phyloP scores from a whole-genome alignment of 2,888 invertebrate genomes.

The Nephrotoma appendiculata region DNA sequence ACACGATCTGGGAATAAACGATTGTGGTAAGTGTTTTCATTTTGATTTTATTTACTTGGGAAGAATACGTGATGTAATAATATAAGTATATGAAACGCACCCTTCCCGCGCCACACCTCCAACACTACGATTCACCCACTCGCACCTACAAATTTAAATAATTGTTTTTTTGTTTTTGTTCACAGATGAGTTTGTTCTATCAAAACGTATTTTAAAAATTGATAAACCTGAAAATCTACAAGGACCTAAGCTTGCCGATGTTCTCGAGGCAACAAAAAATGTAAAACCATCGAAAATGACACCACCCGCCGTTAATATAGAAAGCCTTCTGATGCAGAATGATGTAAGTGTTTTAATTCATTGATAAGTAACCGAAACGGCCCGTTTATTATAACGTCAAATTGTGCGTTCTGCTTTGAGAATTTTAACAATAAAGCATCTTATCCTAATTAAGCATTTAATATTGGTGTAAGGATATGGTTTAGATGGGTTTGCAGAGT shows the following conservation, averaged over 20 bases:
- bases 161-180: neutral
- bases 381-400: no score
- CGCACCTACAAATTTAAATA: neutral
- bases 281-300: slow-evolving; percentile 24
- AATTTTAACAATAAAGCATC: no score
- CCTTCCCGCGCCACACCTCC: neutral
- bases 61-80: neutral
- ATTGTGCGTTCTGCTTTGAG: no score
- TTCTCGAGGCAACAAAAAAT: slow-evolving; percentile 33
- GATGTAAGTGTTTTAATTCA: slow-evolving; percentile 28
- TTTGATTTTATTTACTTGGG: neutral
- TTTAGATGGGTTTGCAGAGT: no score
- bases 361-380: no score
- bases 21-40: neutral
- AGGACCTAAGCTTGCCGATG: slow-evolving; percentile 35
- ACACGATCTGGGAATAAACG: neutral
- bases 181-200: slow-evolving; percentile 19
- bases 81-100: neutral
- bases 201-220: slow-evolving; percentile 19
- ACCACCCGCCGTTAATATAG: slow-evolving; percentile 28
- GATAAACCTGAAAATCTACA: slow-evolving; percentile 27
- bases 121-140: neutral
- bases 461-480: no score
- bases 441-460: no score
- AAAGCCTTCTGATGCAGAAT: slow-evolving; percentile 33